These are phyloP conservation scores for Gerris lacustris DNA, from an alignment of 2,888 invertebrate genomes.

Conservation along the genomic window DNA sequence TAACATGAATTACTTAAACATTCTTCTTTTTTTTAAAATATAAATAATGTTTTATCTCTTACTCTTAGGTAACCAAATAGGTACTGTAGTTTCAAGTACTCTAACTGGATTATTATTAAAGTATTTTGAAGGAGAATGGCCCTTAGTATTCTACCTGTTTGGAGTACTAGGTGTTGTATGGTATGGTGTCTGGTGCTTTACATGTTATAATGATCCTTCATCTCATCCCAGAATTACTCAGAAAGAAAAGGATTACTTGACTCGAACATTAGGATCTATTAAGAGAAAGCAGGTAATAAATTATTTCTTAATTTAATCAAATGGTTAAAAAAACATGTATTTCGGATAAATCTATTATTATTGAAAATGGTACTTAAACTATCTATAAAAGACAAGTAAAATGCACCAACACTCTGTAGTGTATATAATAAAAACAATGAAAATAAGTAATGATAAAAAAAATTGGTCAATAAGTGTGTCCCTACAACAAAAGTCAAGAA, in stretches of 20 bases:
- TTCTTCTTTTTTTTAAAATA: too few species aligned
- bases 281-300: conserved; percentile 26
- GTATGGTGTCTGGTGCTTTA: conserved; percentile 41
- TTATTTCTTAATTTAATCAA: conserved; percentile 9
- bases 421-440: too few species aligned
- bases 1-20: too few species aligned
- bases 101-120: conserved; percentile 41
- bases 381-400: too few species aligned
- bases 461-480: too few species aligned
- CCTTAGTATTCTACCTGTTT: conserved; percentile 46
- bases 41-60: too few species aligned
- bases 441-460: too few species aligned
- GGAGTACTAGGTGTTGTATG: conserved; percentile 44
- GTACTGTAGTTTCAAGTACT: conserved; percentile 43
- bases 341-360: too few species aligned
- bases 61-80: conserved; percentile 38
- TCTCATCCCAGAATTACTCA: conserved; percentile 62
- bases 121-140: conserved; percentile 43
- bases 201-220: conserved; percentile 44
- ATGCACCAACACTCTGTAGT: too few species aligned
- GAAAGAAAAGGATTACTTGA: conserved; percentile 53
- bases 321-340: too few species aligned
- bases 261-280: conserved; percentile 47
- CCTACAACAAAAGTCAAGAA: too few species aligned
- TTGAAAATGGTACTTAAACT: too few species aligned